Evolutionary conservation across 2,888 invertebrate species (phyloP).

Genomic region (Meganola albula): DNA sequence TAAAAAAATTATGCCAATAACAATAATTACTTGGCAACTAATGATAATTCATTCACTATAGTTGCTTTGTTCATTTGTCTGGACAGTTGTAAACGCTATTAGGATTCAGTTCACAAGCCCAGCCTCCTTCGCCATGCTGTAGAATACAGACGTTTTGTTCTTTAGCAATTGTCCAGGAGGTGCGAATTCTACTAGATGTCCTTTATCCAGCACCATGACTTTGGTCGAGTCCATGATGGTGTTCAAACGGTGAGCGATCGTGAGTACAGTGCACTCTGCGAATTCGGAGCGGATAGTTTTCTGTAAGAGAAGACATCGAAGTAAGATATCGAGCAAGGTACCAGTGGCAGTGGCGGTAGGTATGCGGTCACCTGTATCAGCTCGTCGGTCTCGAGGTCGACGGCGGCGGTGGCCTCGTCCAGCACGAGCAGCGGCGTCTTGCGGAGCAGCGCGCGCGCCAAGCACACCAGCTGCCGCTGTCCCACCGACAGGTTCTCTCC

Average conservation of each 20-base stretch:
- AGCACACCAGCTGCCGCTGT: constrained; percentile 91
- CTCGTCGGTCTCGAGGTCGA: constrained; percentile 94
- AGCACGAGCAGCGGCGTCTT: constrained; percentile 91
- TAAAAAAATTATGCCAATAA: too few species aligned
- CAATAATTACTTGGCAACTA: too few species aligned
- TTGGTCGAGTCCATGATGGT: constrained; percentile 94
- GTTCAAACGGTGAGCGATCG: constrained; percentile 95
- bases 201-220: constrained; percentile 89
- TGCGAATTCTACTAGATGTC: constrained; percentile 87
- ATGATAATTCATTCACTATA: too few species aligned
- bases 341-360: neutral
- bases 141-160: constrained; percentile 73
- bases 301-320: constrained; percentile 48
- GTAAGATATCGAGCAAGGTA: neutral
- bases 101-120: constrained; percentile 77
- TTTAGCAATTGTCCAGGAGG: constrained; percentile 82
- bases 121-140: constrained; percentile 91
- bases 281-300: constrained; percentile 93
- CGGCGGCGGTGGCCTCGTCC: constrained; percentile 94
- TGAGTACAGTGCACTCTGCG: constrained; percentile 90
- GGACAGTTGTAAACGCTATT: too few species aligned
- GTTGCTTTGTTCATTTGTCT: too few species aligned
- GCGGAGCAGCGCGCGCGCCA: constrained; percentile 89
- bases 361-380: constrained; percentile 82
- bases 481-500: constrained; percentile 95